phyloP scores from a whole-genome alignment of 2,888 invertebrate species.

The Erebia aethiops region DNA sequence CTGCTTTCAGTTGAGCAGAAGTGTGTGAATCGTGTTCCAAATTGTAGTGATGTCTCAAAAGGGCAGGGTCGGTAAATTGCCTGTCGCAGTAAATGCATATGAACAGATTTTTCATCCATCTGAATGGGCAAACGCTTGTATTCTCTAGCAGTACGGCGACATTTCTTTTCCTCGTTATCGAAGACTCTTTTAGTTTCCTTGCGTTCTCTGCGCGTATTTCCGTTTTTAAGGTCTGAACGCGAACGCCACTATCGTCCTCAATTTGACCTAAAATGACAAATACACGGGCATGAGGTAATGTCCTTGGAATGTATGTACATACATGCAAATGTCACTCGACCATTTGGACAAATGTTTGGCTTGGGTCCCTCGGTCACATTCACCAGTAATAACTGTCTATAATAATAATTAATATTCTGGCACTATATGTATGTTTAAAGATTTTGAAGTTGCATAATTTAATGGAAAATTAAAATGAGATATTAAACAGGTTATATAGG shows the following conservation, averaged over 20 bases:
- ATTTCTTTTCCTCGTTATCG: slow-evolving; percentile 59
- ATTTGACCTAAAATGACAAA: slow-evolving; percentile 74
- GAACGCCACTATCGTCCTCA: slow-evolving; percentile 41
- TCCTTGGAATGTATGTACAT: slow-evolving; percentile 40
- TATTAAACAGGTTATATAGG: background rate
- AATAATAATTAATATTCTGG: background rate
- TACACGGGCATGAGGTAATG: slow-evolving; percentile 53
- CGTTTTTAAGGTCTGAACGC: slow-evolving; percentile 35
- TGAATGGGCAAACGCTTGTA: slow-evolving; percentile 69
- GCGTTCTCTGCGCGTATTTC: slow-evolving; percentile 47
- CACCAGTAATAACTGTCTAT: background rate
- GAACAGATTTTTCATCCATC: slow-evolving; percentile 70
- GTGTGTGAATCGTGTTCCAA: slow-evolving; percentile 50
- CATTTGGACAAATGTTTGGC: background rate
- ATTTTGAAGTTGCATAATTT: background rate
- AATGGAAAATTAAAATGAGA: background rate
- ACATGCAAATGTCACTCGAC: slow-evolving; percentile 33
- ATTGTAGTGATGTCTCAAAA: slow-evolving; percentile 55
- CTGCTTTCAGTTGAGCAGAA: slow-evolving; percentile 51
- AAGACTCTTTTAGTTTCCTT: slow-evolving; percentile 49
- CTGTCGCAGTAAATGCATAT: slow-evolving; percentile 69
- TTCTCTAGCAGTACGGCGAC: slow-evolving; percentile 60
- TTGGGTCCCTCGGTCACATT: background rate
- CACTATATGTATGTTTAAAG: background rate
- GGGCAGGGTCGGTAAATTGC: slow-evolving; percentile 59